A percentile compares a stretch with the other conserved stretches of the same genome.
phyloP scores from a whole-genome alignment of 1,140 invertebrate genomes.

The Scaptodrosophila lebanonensis region DNA sequence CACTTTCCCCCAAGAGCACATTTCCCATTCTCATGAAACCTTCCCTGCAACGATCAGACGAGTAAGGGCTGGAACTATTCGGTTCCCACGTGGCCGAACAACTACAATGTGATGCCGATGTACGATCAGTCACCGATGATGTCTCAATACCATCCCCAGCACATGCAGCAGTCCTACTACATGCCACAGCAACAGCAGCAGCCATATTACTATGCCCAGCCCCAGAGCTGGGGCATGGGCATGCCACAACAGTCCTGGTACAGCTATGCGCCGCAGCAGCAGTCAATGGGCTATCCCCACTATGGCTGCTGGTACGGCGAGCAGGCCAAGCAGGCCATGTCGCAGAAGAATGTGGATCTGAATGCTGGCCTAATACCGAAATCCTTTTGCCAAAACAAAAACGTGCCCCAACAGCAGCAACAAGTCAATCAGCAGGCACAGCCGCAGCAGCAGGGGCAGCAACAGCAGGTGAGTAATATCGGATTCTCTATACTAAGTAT shows the following conservation, averaged over 20 bases:
- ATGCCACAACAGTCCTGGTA: neutral
- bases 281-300: neutral
- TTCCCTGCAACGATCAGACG: neutral
- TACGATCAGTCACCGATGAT: neutral
- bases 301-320: too few relatives aligned
- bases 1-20: too few relatives aligned
- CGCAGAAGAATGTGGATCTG: too few relatives aligned
- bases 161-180: too few relatives aligned
- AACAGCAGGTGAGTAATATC: too few relatives aligned
- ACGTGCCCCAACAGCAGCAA: too few relatives aligned
- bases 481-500: too few relatives aligned
- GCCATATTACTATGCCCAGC: neutral
- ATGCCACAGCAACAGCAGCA: neutral
- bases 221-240: neutral
- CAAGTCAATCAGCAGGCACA: conserved; percentile 4
- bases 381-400: too few relatives aligned
- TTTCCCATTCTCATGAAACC: too few relatives aligned
- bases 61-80: neutral
- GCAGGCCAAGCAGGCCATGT: too few relatives aligned
- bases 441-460: neutral
- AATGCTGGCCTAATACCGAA: too few relatives aligned
- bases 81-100: neutral
- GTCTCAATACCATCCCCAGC: neutral
- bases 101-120: neutral
- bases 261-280: neutral